Evolutionary conservation across 2,888 invertebrate genomes (phyloP).

Genomic region (Stenichneumon culpator): DNA sequence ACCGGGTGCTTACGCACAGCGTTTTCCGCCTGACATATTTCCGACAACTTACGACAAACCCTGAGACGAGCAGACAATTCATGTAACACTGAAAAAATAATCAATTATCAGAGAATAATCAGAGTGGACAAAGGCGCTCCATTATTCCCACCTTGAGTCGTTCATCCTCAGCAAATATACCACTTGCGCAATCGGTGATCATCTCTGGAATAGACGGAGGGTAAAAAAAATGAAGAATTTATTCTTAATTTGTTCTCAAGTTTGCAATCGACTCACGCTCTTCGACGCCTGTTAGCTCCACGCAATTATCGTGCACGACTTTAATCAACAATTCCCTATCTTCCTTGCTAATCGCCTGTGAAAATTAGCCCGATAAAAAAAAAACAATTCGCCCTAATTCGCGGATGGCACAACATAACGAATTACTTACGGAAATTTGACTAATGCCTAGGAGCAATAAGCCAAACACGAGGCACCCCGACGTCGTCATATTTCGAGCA

Average conservation of each 20-base stretch:
- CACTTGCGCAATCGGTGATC: background rate
- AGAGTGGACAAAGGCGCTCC: background rate
- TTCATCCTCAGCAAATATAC: background rate
- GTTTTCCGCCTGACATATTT: background rate
- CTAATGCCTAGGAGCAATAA: background rate
- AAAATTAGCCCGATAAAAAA: background rate
- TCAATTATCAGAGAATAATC: background rate
- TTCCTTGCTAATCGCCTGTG: background rate
- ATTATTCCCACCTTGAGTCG: slow-evolving; percentile 2
- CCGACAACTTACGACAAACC: background rate
- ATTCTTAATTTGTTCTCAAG: background rate
- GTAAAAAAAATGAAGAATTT: too few species aligned
- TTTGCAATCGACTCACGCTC: slow-evolving; percentile 15
- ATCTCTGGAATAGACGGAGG: background rate
- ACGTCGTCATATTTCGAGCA: background rate
- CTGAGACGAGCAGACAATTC: background rate
- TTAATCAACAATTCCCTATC: background rate
- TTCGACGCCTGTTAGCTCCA: slow-evolving; percentile 25
- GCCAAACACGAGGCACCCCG: background rate
- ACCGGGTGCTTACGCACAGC: background rate
- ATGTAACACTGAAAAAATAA: background rate
- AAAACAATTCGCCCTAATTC: background rate
- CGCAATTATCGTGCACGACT: slow-evolving; percentile 28
- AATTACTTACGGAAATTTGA: slow-evolving; percentile 16
- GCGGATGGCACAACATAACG: background rate